These are phyloP conservation scores for Siphamia tubifer DNA, from an alignment of 2,113 vertebrate genomes.

Conservation along the genomic window DNA sequence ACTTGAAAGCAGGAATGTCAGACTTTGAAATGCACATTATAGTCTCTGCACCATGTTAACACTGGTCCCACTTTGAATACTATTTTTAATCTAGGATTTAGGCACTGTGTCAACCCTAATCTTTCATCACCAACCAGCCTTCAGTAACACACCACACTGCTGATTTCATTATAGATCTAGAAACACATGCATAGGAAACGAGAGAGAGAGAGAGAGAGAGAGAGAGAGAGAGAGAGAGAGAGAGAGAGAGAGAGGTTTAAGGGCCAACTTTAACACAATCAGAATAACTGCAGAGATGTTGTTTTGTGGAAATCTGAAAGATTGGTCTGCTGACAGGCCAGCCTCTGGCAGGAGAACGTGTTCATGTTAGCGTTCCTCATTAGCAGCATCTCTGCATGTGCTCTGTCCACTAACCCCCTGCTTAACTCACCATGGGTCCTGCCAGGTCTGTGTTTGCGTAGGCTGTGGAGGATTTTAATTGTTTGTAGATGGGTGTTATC, in stretches of 20 bases:
- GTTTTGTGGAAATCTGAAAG: conserved; percentile 45
- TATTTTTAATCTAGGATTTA: conserved; percentile 56
- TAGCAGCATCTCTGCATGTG: conserved; percentile 46
- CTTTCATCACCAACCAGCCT: conserved; percentile 51
- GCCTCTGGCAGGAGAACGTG: conserved; percentile 48
- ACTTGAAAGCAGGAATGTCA: background rate
- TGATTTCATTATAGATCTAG: conserved; percentile 76
- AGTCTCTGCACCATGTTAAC: background rate
- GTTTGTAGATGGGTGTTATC: conserved; percentile 40
- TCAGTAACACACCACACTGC: conserved; percentile 49
- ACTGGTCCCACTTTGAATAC: conserved; percentile 29
- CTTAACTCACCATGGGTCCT: conserved; percentile 17
- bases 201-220: background rate
- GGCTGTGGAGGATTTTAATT: conserved; percentile 33
- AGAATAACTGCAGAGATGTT: conserved; percentile 21
- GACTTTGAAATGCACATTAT: background rate
- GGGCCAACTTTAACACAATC: conserved; percentile 23
- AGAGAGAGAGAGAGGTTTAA: background rate
- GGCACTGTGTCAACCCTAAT: conserved; percentile 31
- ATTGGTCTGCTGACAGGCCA: conserved; percentile 50
- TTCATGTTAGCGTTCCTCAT: conserved; percentile 57
- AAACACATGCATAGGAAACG: conserved; percentile 30
- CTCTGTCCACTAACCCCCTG: conserved; percentile 10
- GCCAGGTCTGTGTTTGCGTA: conserved; percentile 41
- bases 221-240: no score